Base-by-base conservation (phyloP, 2,797 vertebrate genomes). In the Scleropages formosus region DNA sequence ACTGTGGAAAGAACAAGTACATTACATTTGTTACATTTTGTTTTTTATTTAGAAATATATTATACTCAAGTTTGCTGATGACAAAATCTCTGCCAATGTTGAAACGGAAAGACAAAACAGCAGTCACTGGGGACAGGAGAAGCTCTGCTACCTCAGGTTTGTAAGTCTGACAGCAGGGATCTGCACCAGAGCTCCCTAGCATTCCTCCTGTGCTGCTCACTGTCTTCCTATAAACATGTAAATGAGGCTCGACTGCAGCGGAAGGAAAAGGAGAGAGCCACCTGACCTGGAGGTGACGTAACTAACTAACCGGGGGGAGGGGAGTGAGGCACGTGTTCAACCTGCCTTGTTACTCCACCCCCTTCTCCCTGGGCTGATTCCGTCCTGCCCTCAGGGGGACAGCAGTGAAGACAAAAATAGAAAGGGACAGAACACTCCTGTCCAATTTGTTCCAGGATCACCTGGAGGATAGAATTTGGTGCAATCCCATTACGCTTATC, bases 401-500 rank as follows among this genome's bases (percentile, higher is more conserved):
- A 47, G 62, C 26, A 24, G 49, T n/a, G 67, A 66, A 31, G 46
- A 27, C 18, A 58, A 9, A 65, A 39, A 61, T 61, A 72, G 47
- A 44, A 20, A 67, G 20, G 39, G 72, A 63, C 60, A 56, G 56
- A 39, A 84, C 65, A 83, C 83, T 92, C 85, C 84, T 78, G 86
- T 90, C 85, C 91, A 89, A 91, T 93, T 90, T 90, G 86, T 92
- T 91, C 88, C 80, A 80, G 81, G 88, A 88, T 87, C 79, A 87
- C 83, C 82, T 87, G 88, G 81, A 72, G 72, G 87, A 84, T 84
- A 82, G 83, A 86, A 73, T 73, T 83, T 85, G 79, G 78, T 77
- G 88, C 92, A 94, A 93, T 94, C 88, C 93, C 89, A 95, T 95
- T 94, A 94, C 88, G 85, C 88, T 93, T 95, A 95, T 95, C 93